Evolutionary conservation across 2,113 vertebrate genomes (phyloP).

Genomic region (Gnathonemus echidnorhynchus): DNA sequence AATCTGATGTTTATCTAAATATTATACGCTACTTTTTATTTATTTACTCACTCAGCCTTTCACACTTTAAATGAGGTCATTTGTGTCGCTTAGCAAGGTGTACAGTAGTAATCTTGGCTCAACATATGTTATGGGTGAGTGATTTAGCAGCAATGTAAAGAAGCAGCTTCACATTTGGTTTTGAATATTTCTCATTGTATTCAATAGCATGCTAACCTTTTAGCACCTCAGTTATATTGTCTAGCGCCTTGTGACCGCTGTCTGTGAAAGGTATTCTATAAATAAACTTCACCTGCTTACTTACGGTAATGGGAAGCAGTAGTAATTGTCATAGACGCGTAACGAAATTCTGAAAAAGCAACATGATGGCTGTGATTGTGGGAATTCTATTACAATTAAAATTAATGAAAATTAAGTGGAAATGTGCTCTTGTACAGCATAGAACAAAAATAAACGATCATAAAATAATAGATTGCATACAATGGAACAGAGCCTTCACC

Average conservation of each 20-base stretch:
- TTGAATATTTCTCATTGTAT: neutral
- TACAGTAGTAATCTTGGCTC: conserved; percentile 9
- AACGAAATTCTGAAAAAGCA: neutral
- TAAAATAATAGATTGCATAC: neutral
- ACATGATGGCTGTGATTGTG: neutral
- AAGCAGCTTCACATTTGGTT: neutral
- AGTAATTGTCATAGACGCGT: neutral
- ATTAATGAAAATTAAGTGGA: neutral
- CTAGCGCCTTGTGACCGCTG: too few species aligned
- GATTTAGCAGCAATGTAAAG: neutral
- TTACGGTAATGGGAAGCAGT: neutral
- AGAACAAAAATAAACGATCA: neutral
- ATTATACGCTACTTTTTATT: neutral
- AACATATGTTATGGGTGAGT: neutral
- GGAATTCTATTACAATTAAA: neutral
- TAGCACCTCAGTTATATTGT: too few species aligned
- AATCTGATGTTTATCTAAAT: neutral
- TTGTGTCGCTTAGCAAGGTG: conserved; percentile 23
- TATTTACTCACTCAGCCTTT: neutral
- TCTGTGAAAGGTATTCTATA: too few species aligned
- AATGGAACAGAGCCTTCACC: neutral
- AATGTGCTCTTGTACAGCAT: neutral
- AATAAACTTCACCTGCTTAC: neutral
- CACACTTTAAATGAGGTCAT: conserved; percentile 17
- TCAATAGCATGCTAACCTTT: neutral